Conservation (phyloP, 2,113 vertebrate genomes). For the Syngnathus typhle region DNA sequence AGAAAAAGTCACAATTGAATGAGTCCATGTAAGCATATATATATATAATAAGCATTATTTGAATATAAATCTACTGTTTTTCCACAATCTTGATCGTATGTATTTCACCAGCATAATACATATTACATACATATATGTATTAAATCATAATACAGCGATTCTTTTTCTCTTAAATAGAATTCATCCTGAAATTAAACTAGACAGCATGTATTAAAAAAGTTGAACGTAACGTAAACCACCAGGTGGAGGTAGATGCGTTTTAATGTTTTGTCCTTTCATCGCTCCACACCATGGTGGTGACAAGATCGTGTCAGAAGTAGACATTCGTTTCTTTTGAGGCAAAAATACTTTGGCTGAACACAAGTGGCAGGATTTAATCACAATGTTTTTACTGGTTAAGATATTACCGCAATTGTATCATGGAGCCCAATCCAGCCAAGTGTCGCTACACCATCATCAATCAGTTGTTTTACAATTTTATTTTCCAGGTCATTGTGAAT, state of each 20-base stretch:
- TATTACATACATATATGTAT: too few species aligned
- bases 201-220: too few species aligned
- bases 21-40: background rate
- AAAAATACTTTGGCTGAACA: background rate
- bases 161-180: too few species aligned
- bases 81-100: background rate
- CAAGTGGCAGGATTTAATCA: background rate
- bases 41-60: too few species aligned
- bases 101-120: background rate
- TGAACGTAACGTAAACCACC: too few species aligned
- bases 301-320: background rate
- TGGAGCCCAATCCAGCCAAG: background rate
- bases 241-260: too few species aligned
- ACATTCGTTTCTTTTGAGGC: background rate
- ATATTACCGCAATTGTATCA: background rate
- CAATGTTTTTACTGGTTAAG: background rate
- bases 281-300: background rate
- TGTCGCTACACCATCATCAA: fast-evolving
- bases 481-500: background rate
- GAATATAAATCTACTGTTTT: too few species aligned
- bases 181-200: too few species aligned
- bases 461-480: background rate
- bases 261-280: too few species aligned
- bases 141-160: too few species aligned
- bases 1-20: background rate